Evolutionary conservation across 1,140 invertebrate species (phyloP).

Genomic region (Phymorhynchus buccinoides): DNA sequence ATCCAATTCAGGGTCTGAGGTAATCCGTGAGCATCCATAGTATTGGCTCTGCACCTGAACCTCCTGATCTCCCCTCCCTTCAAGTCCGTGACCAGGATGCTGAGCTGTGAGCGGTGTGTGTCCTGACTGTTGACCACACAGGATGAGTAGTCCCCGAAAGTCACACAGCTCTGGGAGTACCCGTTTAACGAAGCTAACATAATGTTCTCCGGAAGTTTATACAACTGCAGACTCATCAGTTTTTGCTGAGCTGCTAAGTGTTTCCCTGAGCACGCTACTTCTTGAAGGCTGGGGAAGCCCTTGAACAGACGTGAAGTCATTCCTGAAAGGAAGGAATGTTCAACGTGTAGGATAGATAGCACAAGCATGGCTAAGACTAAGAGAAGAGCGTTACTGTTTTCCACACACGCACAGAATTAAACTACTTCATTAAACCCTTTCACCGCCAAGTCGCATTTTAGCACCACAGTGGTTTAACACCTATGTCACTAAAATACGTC

Average conservation of each 20-base stretch:
- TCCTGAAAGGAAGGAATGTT: background rate
- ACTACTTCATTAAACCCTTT: too few species aligned
- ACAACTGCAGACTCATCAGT: constrained; percentile 1
- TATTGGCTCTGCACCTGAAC: background rate
- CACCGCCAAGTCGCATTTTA: too few species aligned
- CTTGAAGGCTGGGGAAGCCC: constrained; percentile 12
- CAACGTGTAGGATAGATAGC: too few species aligned
- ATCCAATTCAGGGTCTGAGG: background rate
- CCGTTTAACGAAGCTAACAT: background rate
- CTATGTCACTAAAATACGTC: too few species aligned
- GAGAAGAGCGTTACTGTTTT: too few species aligned
- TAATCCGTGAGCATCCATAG: background rate
- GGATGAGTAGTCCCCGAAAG: background rate
- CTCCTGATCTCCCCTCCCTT: constrained; percentile 14
- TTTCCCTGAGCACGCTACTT: constrained; percentile 15
- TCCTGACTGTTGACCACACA: constrained; percentile 16
- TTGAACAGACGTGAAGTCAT: constrained; percentile 6
- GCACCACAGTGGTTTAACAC: too few species aligned
- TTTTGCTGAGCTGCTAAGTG: background rate
- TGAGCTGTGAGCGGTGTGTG: background rate
- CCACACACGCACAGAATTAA: too few species aligned
- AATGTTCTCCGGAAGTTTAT: background rate
- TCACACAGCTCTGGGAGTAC: background rate
- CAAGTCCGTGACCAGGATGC: constrained; percentile 25
- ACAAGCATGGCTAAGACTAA: too few species aligned